Conservation (phyloP, 2,888 invertebrate genomes). For the Stegophylla sp. region DNA sequence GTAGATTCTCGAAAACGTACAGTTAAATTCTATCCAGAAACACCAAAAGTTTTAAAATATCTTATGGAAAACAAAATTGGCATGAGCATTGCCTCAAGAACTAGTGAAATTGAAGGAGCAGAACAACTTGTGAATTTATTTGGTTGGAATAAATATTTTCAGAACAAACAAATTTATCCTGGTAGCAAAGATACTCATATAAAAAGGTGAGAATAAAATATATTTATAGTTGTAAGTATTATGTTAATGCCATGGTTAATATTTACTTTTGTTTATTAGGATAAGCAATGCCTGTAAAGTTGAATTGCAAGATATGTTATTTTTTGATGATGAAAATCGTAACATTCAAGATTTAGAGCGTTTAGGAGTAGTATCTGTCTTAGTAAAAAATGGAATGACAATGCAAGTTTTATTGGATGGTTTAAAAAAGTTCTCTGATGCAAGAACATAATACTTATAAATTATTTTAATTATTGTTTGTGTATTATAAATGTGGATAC, state of each 20-base stretch:
- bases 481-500: too few relatives aligned
- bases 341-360: conserved; percentile 69
- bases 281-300: conserved; percentile 68
- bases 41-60: conserved; percentile 69
- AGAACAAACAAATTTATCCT: conserved; percentile 74
- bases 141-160: conserved; percentile 73
- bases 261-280: conserved; percentile 65
- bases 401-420: conserved; percentile 66
- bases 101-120: conserved; percentile 70
- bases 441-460: too few relatives aligned
- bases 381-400: conserved; percentile 68
- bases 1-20: conserved; percentile 66
- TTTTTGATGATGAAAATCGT: conserved; percentile 73
- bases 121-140: conserved; percentile 70
- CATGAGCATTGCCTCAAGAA: conserved; percentile 73
- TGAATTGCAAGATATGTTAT: conserved; percentile 70
- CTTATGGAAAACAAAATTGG: conserved; percentile 69
- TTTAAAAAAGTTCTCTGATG: conserved; percentile 64
- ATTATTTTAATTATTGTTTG: too few relatives aligned
- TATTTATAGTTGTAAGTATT: not conserved
- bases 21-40: conserved; percentile 70
- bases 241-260: not conserved
- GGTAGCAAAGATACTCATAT: conserved; percentile 73
- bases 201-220: conserved; percentile 66
- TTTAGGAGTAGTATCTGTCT: conserved; percentile 68